Percentiles rank a stretch among this genome's conserved stretches.
Evolutionary conservation across 1,140 invertebrate species (phyloP).

Genomic region (Orussus abietinus): DNA sequence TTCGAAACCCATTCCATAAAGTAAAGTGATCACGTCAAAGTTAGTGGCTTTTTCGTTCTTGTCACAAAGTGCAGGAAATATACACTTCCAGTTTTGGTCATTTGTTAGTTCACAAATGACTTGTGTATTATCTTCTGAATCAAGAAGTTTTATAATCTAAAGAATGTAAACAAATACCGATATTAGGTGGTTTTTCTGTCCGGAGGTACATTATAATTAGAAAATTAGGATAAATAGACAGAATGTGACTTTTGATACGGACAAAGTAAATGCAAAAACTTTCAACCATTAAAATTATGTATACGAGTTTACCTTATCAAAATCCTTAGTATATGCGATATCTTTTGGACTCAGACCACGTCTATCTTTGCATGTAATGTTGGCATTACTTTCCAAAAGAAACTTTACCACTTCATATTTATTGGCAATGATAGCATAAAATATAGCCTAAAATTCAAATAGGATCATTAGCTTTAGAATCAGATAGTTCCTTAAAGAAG

Average conservation of each 20-base stretch:
- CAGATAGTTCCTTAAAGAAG: constrained; percentile 6
- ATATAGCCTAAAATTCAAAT: constrained; percentile 48
- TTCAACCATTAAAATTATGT: background rate
- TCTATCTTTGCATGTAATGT: constrained; percentile 47
- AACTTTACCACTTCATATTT: constrained; percentile 49
- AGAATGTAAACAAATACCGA: too few species aligned
- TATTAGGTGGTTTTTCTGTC: too few species aligned
- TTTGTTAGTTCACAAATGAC: constrained; percentile 17
- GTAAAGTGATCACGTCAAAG: constrained; percentile 36
- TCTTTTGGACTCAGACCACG: constrained; percentile 41
- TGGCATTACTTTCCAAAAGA: constrained; percentile 49
- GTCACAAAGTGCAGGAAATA: constrained; percentile 30
- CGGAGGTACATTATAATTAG: too few species aligned
- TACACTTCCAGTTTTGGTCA: constrained; percentile 31
- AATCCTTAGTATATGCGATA: constrained; percentile 50
- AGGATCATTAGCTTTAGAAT: constrained; percentile 7
- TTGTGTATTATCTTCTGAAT: too few species aligned
- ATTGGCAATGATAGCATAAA: constrained; percentile 54
- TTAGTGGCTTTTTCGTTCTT: constrained; percentile 24
- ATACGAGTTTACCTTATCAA: constrained; percentile 39
- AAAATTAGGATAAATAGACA: too few species aligned
- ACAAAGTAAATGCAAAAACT: too few species aligned
- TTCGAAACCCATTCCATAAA: constrained; percentile 58
- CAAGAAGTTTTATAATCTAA: too few species aligned
- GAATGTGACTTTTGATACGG: too few species aligned